Evolutionary conservation across 2,797 vertebrate genomes (phyloP).

Genomic region (Darevskia mixta): DNA sequence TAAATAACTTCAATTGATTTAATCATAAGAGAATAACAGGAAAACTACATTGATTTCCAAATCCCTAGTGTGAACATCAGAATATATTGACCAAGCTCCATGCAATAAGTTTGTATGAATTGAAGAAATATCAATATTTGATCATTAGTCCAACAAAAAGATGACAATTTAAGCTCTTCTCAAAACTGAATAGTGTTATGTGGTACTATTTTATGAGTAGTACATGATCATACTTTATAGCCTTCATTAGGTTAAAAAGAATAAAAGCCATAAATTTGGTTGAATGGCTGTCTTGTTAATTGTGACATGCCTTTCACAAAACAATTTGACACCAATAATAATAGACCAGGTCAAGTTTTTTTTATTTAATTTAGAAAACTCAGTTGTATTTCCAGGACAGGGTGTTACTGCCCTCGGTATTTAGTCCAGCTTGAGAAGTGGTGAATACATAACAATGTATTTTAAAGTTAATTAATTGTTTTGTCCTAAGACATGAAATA

Average conservation of each 20-base stretch:
- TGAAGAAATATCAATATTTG: constrained; percentile 82
- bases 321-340: constrained; percentile 51
- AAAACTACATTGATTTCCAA: constrained; percentile 85
- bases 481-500: neutral
- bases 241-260: constrained; percentile 75
- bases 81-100: constrained; percentile 78
- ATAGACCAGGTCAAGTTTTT: constrained; percentile 37
- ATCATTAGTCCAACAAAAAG: constrained; percentile 81
- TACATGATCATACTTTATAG: constrained; percentile 64
- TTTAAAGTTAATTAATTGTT: constrained; percentile 7
- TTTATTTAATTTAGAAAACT: constrained; percentile 61
- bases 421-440: constrained; percentile 7
- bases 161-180: constrained; percentile 78
- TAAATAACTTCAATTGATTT: constrained; percentile 87
- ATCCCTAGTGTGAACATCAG: constrained; percentile 84
- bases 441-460: constrained; percentile 3
- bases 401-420: constrained; percentile 10
- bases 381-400: constrained; percentile 43
- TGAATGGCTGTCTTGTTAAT: constrained; percentile 66
- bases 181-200: constrained; percentile 76
- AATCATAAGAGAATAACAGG: constrained; percentile 87
- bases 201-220: constrained; percentile 63
- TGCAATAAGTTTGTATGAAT: constrained; percentile 76
- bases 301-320: constrained; percentile 61
- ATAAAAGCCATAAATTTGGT: constrained; percentile 75